Conservation (phyloP, 2,888 invertebrate species). For the Uropetala carovei region DNA sequence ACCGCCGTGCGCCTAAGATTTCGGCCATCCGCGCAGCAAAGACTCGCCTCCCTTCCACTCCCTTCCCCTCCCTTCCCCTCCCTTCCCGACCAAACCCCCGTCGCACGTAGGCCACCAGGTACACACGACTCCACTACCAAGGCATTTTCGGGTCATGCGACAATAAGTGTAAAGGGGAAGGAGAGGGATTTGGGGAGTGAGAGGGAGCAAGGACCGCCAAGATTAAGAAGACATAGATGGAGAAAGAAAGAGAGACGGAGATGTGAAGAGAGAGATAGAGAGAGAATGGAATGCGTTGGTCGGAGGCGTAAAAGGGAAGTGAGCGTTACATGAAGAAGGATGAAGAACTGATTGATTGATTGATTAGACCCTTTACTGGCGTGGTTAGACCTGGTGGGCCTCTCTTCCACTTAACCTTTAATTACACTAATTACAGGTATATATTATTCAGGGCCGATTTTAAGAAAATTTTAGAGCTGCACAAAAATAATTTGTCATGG, state of each 20-base stretch:
- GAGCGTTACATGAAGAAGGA: background rate
- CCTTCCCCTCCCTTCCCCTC: too few relatives aligned
- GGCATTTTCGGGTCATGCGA: constrained; percentile 8
- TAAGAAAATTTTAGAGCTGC: too few relatives aligned
- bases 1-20: background rate
- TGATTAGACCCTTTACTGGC: too few relatives aligned
- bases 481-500: too few relatives aligned
- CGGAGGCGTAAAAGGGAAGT: background rate
- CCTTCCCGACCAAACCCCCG: too few relatives aligned
- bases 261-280: background rate
- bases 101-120: constrained; percentile 21
- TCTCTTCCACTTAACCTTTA: too few relatives aligned
- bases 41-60: constrained; percentile 17
- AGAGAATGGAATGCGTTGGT: background rate
- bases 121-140: background rate
- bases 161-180: background rate
- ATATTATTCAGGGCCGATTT: too few relatives aligned
- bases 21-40: background rate
- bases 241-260: constrained; percentile 13
- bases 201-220: background rate
- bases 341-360: too few relatives aligned
- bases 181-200: background rate
- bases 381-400: too few relatives aligned
- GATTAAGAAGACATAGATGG: background rate
- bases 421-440: too few relatives aligned